Base-by-base conservation (phyloP, 2,113 vertebrate species). In the Amblyopsis rosae region DNA sequence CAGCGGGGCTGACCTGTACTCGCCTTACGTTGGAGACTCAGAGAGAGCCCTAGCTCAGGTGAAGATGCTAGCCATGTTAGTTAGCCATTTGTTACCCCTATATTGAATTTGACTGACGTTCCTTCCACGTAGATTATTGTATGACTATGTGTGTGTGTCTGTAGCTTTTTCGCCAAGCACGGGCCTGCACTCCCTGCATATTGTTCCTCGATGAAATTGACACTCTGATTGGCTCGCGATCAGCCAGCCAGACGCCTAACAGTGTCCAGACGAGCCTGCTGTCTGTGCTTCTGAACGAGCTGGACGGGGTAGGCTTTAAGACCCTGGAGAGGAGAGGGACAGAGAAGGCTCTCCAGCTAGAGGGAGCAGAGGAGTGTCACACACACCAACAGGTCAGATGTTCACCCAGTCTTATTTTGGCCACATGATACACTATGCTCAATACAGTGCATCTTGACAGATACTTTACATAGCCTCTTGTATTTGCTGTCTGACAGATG, bases 151-250 rank as follows among this genome's bases (percentile, higher is more conserved):
- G 15, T 61, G 12, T 75, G 11, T 62, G 1, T 69, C 4, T 61
- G 10, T 75, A 99, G 98, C 90, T 99, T 59, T 98, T 99, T 77
- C 88, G 62, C 12, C 96, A 97, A 91, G 97, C 96, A 35, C 93
- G 96, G 80, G 95, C 96, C 33, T 96, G 93, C 15, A 85, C 95
- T 50, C 97, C 98, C 48, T 96, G 95, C 55, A 88, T 99, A 77
- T 90, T 99, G 72, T 99, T 99, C 90, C 90, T 99, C 0, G 97
- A 99, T 83, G 97, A 99, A 90, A 95, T 99, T 15, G 97, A 99
- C 87, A 93, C 96, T 6, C 86, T 99, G 81, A 59, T 99, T 74
- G 96, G 96, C 26, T 95, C 92, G 1, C 95, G 96, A 15, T 93
- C 92, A 1, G 77, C 55, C 53, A 12, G 72, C 70, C 85, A 72